Evolutionary conservation across 2,797 vertebrate species (phyloP), one percentile per base, ranked within the genome.

Genomic region (Atherinosoma microstoma): DNA sequence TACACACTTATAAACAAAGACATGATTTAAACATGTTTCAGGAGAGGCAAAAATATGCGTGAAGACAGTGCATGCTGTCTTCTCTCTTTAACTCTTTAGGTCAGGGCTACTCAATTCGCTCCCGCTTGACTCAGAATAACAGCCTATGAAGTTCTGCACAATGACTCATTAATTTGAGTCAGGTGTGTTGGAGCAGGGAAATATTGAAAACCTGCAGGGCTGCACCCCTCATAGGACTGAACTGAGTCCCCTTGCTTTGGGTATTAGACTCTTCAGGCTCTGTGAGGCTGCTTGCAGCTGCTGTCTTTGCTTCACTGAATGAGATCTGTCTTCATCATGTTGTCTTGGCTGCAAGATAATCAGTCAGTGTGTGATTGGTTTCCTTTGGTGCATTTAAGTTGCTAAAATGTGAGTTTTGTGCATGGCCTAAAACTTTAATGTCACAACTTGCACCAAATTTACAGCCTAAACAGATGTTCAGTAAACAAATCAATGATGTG

Each of bases 1-100:
- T 87, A 89, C 58, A 47, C 34, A 22, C 70, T 58, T 79, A 70
- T 83, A 89, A 91, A 91, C 90, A 88, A 62, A 67, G 80, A 80
- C 77, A 53, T 64, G 67, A 80, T 87, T 85, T 65, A 82, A 87
- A 78, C 58, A 73, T 79, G 76, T 80, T 81, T 84, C 58, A 70
- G 24, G 27, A 79, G 42, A 80, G 16, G 70, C 1, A 2, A 67
- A 72, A 59, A 38, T 54, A 47, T 66, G 30, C 34, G 15, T 34
- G 20, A 66, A 24, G 18, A 1, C 24, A 4, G 20, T 47, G 29
- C 34, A 45, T 59, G 1, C 60, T 54, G 40, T 60, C 12, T 63
- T 27, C 22, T 34, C 40, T 69, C 22, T 77, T 30, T 27, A 11
- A n/a, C 49, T 54, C 54, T 82, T 30, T 32, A 32, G 30, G 30